A percentile compares a stretch with the other conserved stretches of the same genome.
Evolutionary conservation across 2,797 vertebrate genomes (phyloP).

Genomic region (Hyperoplus lanceolatus): DNA sequence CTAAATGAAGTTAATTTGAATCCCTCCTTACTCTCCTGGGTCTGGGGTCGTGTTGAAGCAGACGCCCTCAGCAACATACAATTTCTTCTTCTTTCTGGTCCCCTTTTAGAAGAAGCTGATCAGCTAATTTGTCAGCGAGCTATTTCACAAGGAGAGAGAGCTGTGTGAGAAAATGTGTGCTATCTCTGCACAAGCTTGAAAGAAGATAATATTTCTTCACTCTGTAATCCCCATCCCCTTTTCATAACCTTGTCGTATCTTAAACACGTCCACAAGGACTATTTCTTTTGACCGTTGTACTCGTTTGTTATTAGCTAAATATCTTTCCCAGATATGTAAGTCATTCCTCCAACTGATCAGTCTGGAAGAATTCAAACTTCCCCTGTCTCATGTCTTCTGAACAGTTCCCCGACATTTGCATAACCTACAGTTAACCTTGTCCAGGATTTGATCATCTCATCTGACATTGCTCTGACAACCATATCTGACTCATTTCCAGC

Average conservation of each 20-base stretch:
- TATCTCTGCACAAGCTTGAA: constrained; percentile 76
- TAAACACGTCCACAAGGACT: constrained; percentile 67
- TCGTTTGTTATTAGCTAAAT: constrained; percentile 65
- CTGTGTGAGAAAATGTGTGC: constrained; percentile 77
- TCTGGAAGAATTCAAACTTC: constrained; percentile 55
- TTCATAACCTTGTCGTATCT: constrained; percentile 80
- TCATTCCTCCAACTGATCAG: constrained; percentile 50
- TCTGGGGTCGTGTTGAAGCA: constrained; percentile 71
- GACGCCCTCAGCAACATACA: constrained; percentile 78
- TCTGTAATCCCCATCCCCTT: constrained; percentile 74
- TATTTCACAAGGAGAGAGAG: constrained; percentile 81
- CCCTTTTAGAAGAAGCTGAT: constrained; percentile 80
- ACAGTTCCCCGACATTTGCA: constrained; percentile 54
- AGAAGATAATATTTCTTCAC: constrained; percentile 79
- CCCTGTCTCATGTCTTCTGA: constrained; percentile 51
- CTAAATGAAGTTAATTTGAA: constrained; percentile 89
- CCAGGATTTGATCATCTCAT: constrained; percentile 83
- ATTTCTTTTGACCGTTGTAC: constrained; percentile 64
- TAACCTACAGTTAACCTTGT: constrained; percentile 72
- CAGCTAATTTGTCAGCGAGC: constrained; percentile 86
- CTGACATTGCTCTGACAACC: constrained; percentile 80
- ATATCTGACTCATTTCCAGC: constrained; percentile 76
- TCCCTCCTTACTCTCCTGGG: constrained; percentile 83
- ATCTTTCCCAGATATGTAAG: constrained; percentile 46
- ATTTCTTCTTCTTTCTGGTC: constrained; percentile 52